Evolutionary conservation across 1,140 invertebrate species (phyloP), one percentile per base, ranked within the genome.

Genomic region (Leptinotarsa lineolata): DNA sequence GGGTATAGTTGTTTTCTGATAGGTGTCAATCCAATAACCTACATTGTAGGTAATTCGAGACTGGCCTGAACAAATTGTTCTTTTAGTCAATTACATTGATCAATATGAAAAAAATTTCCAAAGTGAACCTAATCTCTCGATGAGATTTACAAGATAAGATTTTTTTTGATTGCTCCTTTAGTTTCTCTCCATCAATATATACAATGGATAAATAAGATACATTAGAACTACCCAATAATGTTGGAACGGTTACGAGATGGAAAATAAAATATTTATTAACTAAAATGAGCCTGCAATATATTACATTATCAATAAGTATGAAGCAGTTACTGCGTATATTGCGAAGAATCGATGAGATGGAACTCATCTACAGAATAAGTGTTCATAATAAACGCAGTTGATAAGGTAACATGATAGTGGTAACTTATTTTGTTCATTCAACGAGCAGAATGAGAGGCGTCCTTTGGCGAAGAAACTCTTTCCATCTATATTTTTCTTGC

Each of bases 381-480:
- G 15, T 54, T 18, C 48, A 13, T 5, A 15, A 54, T n/a, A 54
- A 54, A 54, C 15, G 16, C 48, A 54, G 15, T 54, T 18, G 48
- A 54, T 16, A 54, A 13, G 71, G 72, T 76, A 76, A 76, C 74
- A 70, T 44, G 13, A 30, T 21, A 59, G 5, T 54, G 45, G 12
- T 39, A 64, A 22, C 11, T n/a, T 20, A 46, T 58, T 1, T 18
- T n/a, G 6, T 15, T 24, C 4, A 16, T n/a, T 46, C 61, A 71
- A 44, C 94, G 94, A 80, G 95, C 98, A 99, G 91, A 96, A 99
- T 71, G 98, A 97, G 86, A 95, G 93, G 74, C 97, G 97, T 81
- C 93, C 94, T 87, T 99, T 99, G 81, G 97, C 97, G 87, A 95
- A 99, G 90, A 99, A 99, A 85, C 95, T 97, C 86, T 99, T 96